A percentile compares a stretch with the other conserved stretches of the same genome.
Conservation (phyloP, 2,797 vertebrate genomes). For the Octomys mimax region DNA sequence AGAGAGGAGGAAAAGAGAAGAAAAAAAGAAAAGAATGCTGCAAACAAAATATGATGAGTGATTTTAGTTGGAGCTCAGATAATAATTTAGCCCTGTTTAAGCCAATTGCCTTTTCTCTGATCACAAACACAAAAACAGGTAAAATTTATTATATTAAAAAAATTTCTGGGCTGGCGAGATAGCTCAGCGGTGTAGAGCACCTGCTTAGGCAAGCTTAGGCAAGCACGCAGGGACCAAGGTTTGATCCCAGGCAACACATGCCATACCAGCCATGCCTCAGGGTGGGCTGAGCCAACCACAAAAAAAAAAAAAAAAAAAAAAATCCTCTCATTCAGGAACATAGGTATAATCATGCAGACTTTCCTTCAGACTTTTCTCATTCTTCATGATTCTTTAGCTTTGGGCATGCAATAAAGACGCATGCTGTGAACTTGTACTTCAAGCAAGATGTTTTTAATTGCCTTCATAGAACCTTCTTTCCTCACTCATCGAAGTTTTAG, state of each 20-base stretch:
- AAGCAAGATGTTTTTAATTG: neutral
- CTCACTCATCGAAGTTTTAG: constrained; percentile 8
- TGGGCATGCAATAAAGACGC: neutral
- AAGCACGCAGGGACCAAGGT: too few relatives aligned
- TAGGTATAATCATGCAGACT: neutral
- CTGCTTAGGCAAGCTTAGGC: too few relatives aligned
- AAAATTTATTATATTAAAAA: constrained; percentile 16
- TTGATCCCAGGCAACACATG: too few relatives aligned
- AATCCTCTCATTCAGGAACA: neutral
- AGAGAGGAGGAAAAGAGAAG: too few relatives aligned
- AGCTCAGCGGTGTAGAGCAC: too few relatives aligned
- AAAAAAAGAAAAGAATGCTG: neutral
- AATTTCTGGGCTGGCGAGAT: neutral
- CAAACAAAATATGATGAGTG: neutral
- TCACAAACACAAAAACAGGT: constrained; percentile 36
- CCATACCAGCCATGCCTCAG: too few relatives aligned
- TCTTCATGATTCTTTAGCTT: constrained; percentile 2
- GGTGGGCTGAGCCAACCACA: too few relatives aligned
- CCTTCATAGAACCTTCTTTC: neutral
- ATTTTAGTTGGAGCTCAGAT: neutral
- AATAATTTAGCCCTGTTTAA: neutral
- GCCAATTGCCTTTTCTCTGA: neutral
- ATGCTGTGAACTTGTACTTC: neutral
- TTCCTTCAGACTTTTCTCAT: neutral
- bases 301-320: too few relatives aligned